These are phyloP conservation scores for Stenoptilia bipunctidactyla DNA, from an alignment of 2,888 invertebrate species.

Conservation along the genomic window DNA sequence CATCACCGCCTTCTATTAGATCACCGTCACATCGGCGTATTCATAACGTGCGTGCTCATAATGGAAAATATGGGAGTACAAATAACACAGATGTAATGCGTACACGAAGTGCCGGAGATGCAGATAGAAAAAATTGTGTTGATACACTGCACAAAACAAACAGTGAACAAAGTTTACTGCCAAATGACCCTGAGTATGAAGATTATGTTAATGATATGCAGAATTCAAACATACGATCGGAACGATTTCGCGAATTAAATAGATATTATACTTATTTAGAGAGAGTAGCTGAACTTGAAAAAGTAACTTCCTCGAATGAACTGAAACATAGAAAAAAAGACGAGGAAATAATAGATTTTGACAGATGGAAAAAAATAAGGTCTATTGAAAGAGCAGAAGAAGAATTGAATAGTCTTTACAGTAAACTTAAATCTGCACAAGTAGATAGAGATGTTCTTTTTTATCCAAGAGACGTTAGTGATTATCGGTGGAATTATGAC, in stretches of 20 bases:
- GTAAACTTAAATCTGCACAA: slow-evolving; percentile 82
- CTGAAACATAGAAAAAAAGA: slow-evolving; percentile 80
- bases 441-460: slow-evolving; percentile 87
- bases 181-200: slow-evolving; percentile 74
- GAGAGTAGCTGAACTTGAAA: slow-evolving; percentile 85
- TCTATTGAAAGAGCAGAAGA: slow-evolving; percentile 84
- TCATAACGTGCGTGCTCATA: slow-evolving; percentile 57
- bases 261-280: slow-evolving; percentile 89
- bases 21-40: slow-evolving; percentile 78
- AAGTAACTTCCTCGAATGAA: slow-evolving; percentile 78
- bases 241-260: slow-evolving; percentile 86
- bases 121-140: slow-evolving; percentile 41
- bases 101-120: slow-evolving; percentile 77
- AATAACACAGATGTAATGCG: slow-evolving; percentile 56
- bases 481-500: slow-evolving; percentile 82
- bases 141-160: slow-evolving; percentile 30
- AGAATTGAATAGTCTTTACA: slow-evolving; percentile 82
- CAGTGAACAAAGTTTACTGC: slow-evolving; percentile 45
- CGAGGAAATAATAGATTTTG: slow-evolving; percentile 88
- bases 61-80: slow-evolving; percentile 35
- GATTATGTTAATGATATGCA: slow-evolving; percentile 76
- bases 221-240: slow-evolving; percentile 77
- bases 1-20: slow-evolving; percentile 72
- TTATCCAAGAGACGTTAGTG: slow-evolving; percentile 79
- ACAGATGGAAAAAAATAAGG: slow-evolving; percentile 86